Base-by-base conservation (phyloP, 2,797 vertebrate species). In the Podargus strigoides region DNA sequence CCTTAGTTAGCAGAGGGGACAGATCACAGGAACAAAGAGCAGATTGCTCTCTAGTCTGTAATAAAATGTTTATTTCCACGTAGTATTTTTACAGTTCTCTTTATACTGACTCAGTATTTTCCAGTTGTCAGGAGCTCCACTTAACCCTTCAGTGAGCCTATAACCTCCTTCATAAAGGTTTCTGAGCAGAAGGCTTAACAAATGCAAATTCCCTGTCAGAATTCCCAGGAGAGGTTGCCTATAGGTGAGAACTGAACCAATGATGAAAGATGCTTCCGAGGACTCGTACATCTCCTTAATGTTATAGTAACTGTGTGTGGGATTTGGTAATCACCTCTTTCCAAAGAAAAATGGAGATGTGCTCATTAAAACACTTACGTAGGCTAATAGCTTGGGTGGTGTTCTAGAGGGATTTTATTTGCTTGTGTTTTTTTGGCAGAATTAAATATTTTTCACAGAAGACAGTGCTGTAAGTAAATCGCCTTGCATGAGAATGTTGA, bases 171-270 rank as follows among this genome's bases (percentile, higher is more conserved):
- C 52, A 53, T 66, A 83, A 47, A 73, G 12, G 10, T 37, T 88
- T 76, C 70, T 27, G 50, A 91, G 47, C 47, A 87, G 55, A 94
- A 89, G 49, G 63, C 46, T 94, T 94, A 96, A 90, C 46, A 92
- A 94, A 94, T 94, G 84, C 69, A 96, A 87, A 94, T 94, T 69
- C 81, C 86, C 26, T 44, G 68, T 93, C 90, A 84, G 70, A 92
- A 84, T 94, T 93, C 60, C 32, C 59, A 32, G 41, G 59, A 82
- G 59, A 89, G 17, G 39, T 64, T 93, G 76, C 59, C 56, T 75
- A 7, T 73, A 85, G 79, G 64, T 95, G 77, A 95, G 64, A 55
- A 87, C 10, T 7, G 42, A 89, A 94, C 56, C 22, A 77, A 3
- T 37, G 14, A 27, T 87, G 76, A 75, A 94, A 94, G 50, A 86